Conservation (phyloP, 2,888 invertebrate species). For the Pollenia amentaria region DNA sequence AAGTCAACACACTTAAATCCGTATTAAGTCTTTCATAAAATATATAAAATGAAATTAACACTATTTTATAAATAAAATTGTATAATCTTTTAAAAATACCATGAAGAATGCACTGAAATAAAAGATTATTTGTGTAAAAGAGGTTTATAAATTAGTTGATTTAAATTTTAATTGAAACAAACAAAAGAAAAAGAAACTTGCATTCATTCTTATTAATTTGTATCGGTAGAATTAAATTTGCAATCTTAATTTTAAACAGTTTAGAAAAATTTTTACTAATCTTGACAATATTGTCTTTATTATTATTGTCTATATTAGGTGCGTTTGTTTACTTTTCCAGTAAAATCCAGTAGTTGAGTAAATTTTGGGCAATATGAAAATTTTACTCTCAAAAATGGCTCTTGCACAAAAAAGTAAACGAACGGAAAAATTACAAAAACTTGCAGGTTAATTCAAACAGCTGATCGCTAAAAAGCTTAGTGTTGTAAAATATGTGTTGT, state of each 20-base stretch:
- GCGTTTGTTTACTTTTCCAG: too few species aligned
- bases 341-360: too few species aligned
- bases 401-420: too few species aligned
- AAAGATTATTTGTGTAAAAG: neutral
- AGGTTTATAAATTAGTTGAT: neutral
- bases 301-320: neutral
- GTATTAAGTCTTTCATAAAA: neutral
- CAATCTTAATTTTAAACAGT: neutral
- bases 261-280: slow-evolving; percentile 29
- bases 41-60: slow-evolving; percentile 11
- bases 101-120: slow-evolving; percentile 30
- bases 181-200: neutral
- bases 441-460: too few species aligned
- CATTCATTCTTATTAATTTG: neutral
- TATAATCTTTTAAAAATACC: slow-evolving; percentile 27
- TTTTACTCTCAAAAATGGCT: too few species aligned
- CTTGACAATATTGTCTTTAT: neutral
- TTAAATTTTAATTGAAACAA: slow-evolving; percentile 1
- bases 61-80: slow-evolving; percentile 12
- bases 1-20: too few species aligned
- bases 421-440: too few species aligned
- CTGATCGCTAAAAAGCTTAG: too few species aligned
- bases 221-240: neutral
- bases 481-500: too few species aligned
- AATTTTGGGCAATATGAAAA: too few species aligned